Evolutionary conservation across 2,113 vertebrate genomes (phyloP).

Genomic region (Hippotragus niger): DNA sequence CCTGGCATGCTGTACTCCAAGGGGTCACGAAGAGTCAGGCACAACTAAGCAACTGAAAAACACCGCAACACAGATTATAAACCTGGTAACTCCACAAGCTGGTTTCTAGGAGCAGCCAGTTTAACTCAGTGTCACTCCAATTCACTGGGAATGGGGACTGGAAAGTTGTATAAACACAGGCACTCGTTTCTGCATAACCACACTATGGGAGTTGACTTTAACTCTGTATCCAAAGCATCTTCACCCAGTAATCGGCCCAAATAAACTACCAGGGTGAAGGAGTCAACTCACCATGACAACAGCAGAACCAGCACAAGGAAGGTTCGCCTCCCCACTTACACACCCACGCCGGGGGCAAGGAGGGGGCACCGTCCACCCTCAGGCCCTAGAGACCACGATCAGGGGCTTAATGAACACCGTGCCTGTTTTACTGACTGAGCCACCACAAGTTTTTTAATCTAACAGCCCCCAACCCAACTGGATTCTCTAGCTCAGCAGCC

Average conservation of each 20-base stretch:
- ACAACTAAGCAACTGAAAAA: background rate
- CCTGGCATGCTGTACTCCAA: background rate
- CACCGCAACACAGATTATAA: background rate
- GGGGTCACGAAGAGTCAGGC: background rate
- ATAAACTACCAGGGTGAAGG: background rate
- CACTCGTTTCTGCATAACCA: background rate
- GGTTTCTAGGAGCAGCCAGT: background rate
- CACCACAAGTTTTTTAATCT: background rate
- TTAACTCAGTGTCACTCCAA: background rate
- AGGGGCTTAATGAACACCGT: background rate
- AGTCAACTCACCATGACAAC: background rate
- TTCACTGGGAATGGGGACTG: background rate
- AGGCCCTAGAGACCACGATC: background rate
- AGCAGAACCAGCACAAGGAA: background rate
- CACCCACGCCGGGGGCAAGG: background rate
- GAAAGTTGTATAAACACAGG: background rate
- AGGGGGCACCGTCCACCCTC: too few species aligned
- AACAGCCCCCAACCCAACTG: background rate
- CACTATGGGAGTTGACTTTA: background rate
- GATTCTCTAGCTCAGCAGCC: background rate
- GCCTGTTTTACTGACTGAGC: background rate
- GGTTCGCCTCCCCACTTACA: fast-evolving
- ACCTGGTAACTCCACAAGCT: background rate
- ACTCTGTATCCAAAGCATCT: background rate
- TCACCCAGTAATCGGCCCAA: background rate